Evolutionary conservation across 2,113 vertebrate genomes (phyloP).

Genomic region (Rhadina sibilatrix): DNA sequence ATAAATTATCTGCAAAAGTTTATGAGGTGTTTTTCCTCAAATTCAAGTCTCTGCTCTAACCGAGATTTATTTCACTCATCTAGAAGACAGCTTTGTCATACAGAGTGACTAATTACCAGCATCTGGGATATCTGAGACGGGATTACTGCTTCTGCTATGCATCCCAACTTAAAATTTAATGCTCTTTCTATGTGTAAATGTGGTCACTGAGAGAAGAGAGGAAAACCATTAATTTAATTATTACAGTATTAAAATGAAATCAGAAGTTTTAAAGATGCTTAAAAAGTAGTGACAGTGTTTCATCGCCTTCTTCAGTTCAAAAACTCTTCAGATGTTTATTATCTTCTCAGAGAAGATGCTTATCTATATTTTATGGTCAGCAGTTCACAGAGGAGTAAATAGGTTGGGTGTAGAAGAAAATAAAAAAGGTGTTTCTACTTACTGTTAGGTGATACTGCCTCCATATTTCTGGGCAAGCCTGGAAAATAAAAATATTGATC

Average conservation of each 20-base stretch:
- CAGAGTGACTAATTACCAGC: not conserved
- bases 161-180: conserved; percentile 19
- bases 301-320: conserved; percentile 58
- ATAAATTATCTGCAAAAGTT: conserved; percentile 21
- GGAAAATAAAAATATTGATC: conserved; percentile 88
- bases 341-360: conserved; percentile 78
- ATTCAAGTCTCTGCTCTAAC: not conserved
- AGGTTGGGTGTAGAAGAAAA: conserved; percentile 80
- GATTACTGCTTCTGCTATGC: conserved; percentile 28
- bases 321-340: conserved; percentile 80
- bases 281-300: conserved; percentile 57
- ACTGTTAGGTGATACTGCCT: conserved; percentile 98
- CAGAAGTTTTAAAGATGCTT: conserved; percentile 47
- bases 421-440: conserved; percentile 86
- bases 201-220: conserved; percentile 11
- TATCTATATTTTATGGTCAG: conserved; percentile 85
- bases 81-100: conserved; percentile 20
- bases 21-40: conserved; percentile 6
- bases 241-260: conserved; percentile 39
- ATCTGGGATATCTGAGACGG: conserved; percentile 16
- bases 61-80: not conserved
- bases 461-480: conserved; percentile 98
- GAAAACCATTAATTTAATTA: conserved; percentile 26
- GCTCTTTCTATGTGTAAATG: conserved; percentile 8
- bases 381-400: conserved; percentile 83